Evolutionary conservation across 2,888 invertebrate genomes (phyloP), one percentile per base, ranked within the genome.

Genomic region (Pogonocherus hispidulus): DNA sequence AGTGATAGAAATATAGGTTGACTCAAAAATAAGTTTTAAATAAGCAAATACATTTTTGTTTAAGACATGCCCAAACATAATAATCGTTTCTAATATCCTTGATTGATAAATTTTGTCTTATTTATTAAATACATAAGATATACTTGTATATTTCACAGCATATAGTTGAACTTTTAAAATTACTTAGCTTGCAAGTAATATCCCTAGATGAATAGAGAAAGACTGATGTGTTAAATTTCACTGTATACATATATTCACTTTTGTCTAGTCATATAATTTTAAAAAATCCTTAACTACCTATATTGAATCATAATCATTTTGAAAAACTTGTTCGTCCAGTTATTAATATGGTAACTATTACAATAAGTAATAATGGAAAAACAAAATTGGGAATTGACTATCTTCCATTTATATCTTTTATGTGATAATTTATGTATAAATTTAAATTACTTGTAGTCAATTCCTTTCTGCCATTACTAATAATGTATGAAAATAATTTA

Each of bases 331-430:
- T 62, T 62, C 62, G 62, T 62, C 62, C 62, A 62, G 16, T 49
- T 35, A 22, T 32, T 60, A 22, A 41, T 35, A 37, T 22, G 20
- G 51, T 51, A 20, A 19, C 32, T 22, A 37, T 14, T 22, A 62
- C 37, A 62, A 37, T 49, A 62, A 59, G 35, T 62, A 37, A 16
- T 44, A 57, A 23, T 41, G 23, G 18, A 47, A 41, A 49, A 37
- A 51, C 20, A 46, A 16, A 59, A 62, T 51, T 20, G 35, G 62
- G 62, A 62, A 62, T 62, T 62, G 62, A 16, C 62, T 62, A 62
- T 37, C 62, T 62, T 62, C 62, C 51, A 62, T 37, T 62, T 37
- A 41, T 51, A 62, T 62, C 9, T 37, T 49, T 37, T 62, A 51
- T 60, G 62, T 62, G 62, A 62, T 62, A 62, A 16, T 37, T 59